Base-by-base conservation (phyloP, 2,888 invertebrate species). In the Drosophila koepferae region DNA sequence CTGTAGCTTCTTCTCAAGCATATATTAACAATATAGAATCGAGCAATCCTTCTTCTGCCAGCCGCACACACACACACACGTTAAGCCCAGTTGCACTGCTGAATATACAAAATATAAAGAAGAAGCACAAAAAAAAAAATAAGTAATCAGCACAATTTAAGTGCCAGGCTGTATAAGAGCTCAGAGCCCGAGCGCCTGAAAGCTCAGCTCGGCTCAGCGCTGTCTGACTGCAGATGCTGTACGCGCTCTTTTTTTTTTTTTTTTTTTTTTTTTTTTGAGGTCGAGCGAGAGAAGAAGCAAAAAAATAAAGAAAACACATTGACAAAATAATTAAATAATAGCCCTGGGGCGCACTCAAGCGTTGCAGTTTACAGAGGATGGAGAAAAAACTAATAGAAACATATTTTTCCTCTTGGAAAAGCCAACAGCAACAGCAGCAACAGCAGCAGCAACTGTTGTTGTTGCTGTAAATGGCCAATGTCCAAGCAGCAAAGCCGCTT, bases 251-350 rank as follows among this genome's bases (percentile, higher is more conserved):
- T 2, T 51, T 51, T 23, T 38, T 38, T 4, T 23, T 4, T 23
- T 20, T 20, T 20, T 20, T 20, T 38, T 36, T 36, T 16, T 53
- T 20, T 61, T 75, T 78, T 73, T 72, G 63, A 75, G 75, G 75
- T 72, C 76, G 66, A 62, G 41, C n/a, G 31, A 41, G 41, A 41
- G 41, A 44, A 36, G 61, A 36, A 43, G 53, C 53, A 59, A 14
- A 60, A 2, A n/a, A 48, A 28, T 28, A 9, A 48, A n/a, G 1
- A 31, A 49, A 49, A 61, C 72, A 75, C 84, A 86, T 81, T 89
- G 88, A 89, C 87, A 89, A 82, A 82, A 82, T 87, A 89, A 87
- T 89, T 89, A 89, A 89, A 87, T 87, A 89, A 87, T 86, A 82
- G 83, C 72, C 70, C 71, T 64, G 72, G 44, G 71, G 86, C 74